Percentiles rank a stretch among this genome's conserved stretches.
Evolutionary conservation across 2,888 invertebrate genomes (phyloP).

Genomic region (Exephanes ischioxanthus): DNA sequence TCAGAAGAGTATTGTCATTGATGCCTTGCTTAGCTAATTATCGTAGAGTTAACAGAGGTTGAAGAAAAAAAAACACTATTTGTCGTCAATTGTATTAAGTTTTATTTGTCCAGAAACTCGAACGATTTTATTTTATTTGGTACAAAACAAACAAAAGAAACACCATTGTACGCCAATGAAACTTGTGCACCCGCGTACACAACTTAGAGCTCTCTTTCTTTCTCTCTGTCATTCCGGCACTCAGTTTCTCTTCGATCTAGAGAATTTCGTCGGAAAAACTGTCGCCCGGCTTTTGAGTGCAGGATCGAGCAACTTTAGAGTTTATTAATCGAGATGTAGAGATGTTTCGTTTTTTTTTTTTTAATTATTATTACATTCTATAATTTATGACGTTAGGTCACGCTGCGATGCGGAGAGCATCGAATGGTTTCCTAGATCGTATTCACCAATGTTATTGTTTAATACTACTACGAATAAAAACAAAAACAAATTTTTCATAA

Average conservation of each 20-base stretch:
- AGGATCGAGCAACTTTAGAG: slow-evolving; percentile 33
- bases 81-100: slow-evolving; percentile 76
- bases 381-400: slow-evolving; percentile 61
- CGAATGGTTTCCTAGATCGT: slow-evolving; percentile 66
- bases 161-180: slow-evolving; percentile 28
- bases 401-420: slow-evolving; percentile 52
- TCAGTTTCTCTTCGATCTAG: slow-evolving; percentile 5
- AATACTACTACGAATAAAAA: slow-evolving; percentile 73
- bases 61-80: slow-evolving; percentile 70
- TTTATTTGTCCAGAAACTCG: slow-evolving; percentile 30
- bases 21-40: slow-evolving; percentile 80
- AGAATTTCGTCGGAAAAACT: slow-evolving; percentile 43
- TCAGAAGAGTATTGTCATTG: slow-evolving; percentile 76
- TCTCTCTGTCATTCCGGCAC: slow-evolving; percentile 49
- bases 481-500: slow-evolving; percentile 64
- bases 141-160: slow-evolving; percentile 24
- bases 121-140: slow-evolving; percentile 8
- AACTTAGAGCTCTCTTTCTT: slow-evolving; percentile 48
- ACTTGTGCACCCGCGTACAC: slow-evolving; percentile 54
- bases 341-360: slow-evolving; percentile 25
- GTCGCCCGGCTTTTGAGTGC: slow-evolving; percentile 21
- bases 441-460: slow-evolving; percentile 74
- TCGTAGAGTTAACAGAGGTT: slow-evolving; percentile 71
- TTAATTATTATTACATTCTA: slow-evolving; percentile 21
- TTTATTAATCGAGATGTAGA: slow-evolving; percentile 35